phyloP scores from a whole-genome alignment of 2,113 vertebrate species.

The Ploceus nigricollis region DNA sequence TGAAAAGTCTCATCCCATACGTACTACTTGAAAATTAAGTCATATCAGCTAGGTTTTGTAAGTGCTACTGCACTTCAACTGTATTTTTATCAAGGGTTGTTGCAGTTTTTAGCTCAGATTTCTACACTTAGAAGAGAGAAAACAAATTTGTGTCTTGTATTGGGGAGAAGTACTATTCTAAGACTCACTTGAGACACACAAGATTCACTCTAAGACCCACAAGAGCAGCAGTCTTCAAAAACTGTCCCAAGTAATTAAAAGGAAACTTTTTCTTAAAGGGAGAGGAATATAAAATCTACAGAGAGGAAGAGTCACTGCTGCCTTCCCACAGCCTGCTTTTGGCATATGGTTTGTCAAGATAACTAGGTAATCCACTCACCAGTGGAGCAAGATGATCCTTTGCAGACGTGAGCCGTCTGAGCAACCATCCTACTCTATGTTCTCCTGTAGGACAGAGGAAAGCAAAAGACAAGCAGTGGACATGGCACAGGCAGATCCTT shows the following conservation, averaged over 20 bases:
- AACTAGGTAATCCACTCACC: background rate
- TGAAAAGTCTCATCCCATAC: background rate
- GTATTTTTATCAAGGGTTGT: background rate
- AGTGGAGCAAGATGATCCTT: background rate
- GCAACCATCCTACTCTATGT: background rate
- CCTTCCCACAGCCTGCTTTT: background rate
- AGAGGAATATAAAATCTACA: background rate
- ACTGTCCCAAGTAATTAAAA: background rate
- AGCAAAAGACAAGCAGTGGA: background rate
- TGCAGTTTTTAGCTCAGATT: background rate
- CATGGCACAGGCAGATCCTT: background rate
- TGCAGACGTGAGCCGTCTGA: background rate
- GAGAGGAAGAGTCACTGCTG: background rate
- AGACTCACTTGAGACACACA: background rate
- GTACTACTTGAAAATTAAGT: background rate
- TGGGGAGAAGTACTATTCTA: background rate
- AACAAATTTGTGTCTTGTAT: background rate
- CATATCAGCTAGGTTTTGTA: background rate
- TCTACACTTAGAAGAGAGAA: background rate
- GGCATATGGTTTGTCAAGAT: background rate
- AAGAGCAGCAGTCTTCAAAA: background rate
- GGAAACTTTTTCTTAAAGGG: background rate
- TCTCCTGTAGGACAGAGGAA: background rate
- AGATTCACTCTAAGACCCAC: background rate
- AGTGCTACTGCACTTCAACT: fast-evolving